phyloP scores from a whole-genome alignment of 2,888 invertebrate genomes.

The Pristionchus exspectatus region DNA sequence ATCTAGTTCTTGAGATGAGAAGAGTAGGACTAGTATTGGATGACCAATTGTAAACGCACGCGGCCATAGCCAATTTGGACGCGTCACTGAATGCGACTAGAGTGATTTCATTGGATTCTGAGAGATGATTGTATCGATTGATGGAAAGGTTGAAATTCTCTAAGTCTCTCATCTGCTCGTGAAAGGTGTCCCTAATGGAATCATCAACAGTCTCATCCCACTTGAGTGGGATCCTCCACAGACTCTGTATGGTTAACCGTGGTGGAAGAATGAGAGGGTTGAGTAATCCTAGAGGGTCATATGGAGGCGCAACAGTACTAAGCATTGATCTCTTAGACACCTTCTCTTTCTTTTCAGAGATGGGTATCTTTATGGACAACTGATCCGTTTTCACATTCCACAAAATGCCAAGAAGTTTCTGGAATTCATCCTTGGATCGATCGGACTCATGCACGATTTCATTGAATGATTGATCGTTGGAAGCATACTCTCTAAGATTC shows the following conservation, averaged over 20 bases:
- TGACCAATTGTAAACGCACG: neutral
- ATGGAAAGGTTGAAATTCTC: neutral
- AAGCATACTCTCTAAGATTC: no score
- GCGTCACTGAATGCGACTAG: slow-evolving; percentile 17
- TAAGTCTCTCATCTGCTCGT: neutral
- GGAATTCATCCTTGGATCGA: neutral
- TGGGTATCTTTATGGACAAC: neutral
- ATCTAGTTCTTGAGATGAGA: neutral
- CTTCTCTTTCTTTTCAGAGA: neutral
- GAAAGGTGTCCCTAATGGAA: neutral
- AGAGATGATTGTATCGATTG: neutral
- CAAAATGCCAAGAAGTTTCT: neutral
- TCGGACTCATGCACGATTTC: neutral
- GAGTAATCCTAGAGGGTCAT: neutral
- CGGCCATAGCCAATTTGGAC: neutral
- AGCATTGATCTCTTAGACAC: neutral
- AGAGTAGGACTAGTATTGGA: neutral
- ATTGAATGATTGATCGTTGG: neutral
- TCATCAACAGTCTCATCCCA: neutral
- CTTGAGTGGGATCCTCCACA: neutral
- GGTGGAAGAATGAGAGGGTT: neutral
- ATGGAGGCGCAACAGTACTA: neutral
- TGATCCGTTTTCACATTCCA: neutral
- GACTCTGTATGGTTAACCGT: neutral
- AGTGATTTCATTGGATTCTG: neutral